A percentile compares a stretch with the other conserved stretches of the same genome.
These are phyloP conservation scores for Amphiprion clarkii DNA, from an alignment of 2,797 vertebrate species.

Conservation along the genomic window DNA sequence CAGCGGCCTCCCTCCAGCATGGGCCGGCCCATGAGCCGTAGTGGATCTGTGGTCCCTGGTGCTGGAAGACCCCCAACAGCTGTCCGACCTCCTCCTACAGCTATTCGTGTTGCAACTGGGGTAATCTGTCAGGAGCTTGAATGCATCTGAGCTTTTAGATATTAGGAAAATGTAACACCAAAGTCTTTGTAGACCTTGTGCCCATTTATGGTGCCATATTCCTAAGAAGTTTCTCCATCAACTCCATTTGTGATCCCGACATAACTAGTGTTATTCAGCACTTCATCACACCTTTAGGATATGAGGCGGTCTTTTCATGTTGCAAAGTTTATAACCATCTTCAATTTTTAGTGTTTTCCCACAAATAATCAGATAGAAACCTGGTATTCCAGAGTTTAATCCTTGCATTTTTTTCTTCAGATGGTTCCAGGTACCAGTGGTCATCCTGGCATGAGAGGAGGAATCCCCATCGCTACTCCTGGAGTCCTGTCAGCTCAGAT, in stretches of 20 bases:
- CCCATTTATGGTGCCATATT: too few relatives aligned
- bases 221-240: too few relatives aligned
- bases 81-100: conserved; percentile 86
- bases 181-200: too few relatives aligned
- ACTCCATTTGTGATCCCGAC: too few relatives aligned
- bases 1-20: conserved; percentile 82
- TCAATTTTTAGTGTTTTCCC: background rate
- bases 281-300: background rate
- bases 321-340: background rate
- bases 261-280: background rate
- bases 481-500: conserved; percentile 93
- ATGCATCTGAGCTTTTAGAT: background rate
- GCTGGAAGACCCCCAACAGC: conserved; percentile 85
- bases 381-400: background rate
- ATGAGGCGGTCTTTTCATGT: background rate
- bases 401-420: conserved; percentile 68
- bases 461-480: conserved; percentile 73
- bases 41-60: conserved; percentile 78
- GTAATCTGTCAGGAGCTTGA: conserved; percentile 57
- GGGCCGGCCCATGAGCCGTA: conserved; percentile 86
- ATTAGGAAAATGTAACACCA: too few relatives aligned
- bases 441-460: conserved; percentile 87
- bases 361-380: background rate
- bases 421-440: conserved; percentile 89
- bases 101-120: conserved; percentile 86